These are phyloP conservation scores for Arctia plantaginis DNA, from an alignment of 2,888 invertebrate species.

Conservation along the genomic window DNA sequence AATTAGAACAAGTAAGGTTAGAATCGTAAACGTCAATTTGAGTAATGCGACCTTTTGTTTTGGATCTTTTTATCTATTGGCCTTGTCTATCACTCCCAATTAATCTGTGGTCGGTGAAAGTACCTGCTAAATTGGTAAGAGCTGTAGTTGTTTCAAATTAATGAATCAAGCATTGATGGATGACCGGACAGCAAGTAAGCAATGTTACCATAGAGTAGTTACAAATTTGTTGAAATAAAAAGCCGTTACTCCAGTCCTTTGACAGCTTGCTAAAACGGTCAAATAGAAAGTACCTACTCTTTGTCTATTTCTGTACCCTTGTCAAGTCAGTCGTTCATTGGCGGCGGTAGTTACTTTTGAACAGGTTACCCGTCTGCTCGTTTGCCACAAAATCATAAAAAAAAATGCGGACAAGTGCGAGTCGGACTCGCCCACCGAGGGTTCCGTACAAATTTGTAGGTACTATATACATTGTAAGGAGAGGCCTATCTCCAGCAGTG, in stretches of 20 bases:
- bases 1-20: not conserved
- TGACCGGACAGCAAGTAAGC: not conserved
- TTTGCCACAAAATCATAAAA: too few relatives aligned
- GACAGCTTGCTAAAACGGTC: too few relatives aligned
- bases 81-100: constrained; percentile 26
- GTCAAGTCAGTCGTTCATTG: too few relatives aligned
- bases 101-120: constrained; percentile 23
- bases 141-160: not conserved
- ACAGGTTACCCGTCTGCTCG: too few relatives aligned
- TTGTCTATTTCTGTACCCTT: too few relatives aligned
- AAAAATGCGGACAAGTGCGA: too few relatives aligned
- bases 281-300: too few relatives aligned
- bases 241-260: not conserved
- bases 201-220: not conserved
- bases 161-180: not conserved
- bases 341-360: too few relatives aligned
- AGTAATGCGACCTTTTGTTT: not conserved
- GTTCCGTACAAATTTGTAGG: too few relatives aligned
- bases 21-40: not conserved
- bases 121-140: constrained; percentile 12
- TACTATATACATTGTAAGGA: too few relatives aligned
- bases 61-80: constrained; percentile 18
- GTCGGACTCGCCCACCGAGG: too few relatives aligned
- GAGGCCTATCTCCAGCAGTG: too few relatives aligned
- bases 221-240: not conserved